Evolutionary conservation across 2,113 vertebrate genomes (phyloP).

Genomic region (Eonycteris spelaea): DNA sequence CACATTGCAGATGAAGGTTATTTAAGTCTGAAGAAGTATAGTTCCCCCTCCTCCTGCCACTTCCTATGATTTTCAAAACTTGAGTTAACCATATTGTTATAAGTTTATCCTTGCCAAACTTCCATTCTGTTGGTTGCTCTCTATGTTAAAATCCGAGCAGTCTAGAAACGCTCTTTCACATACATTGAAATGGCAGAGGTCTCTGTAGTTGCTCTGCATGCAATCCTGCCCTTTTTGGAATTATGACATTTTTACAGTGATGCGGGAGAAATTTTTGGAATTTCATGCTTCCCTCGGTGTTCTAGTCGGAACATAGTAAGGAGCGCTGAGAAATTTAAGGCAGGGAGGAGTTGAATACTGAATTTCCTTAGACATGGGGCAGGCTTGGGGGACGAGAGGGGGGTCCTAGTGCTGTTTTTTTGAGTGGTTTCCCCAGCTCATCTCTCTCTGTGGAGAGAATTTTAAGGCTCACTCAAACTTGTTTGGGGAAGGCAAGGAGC

Average conservation of each 20-base stretch:
- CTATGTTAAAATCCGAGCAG: not conserved
- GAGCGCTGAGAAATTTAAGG: not conserved
- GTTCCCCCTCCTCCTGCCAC: not conserved
- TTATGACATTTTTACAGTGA: conserved; percentile 47
- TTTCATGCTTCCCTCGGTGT: not conserved
- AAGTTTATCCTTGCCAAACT: not conserved
- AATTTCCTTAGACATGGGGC: not conserved
- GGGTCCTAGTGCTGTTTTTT: not conserved
- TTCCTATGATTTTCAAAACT: not conserved
- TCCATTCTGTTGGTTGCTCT: not conserved
- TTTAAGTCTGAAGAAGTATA: not conserved
- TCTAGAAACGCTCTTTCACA: not conserved
- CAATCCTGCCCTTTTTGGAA: conserved; percentile 27
- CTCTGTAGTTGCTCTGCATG: not conserved
- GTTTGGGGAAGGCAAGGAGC: not conserved
- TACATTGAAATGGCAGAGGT: not conserved
- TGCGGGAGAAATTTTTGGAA: conserved; percentile 50
- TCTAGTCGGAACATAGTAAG: not conserved
- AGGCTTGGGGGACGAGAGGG: not conserved
- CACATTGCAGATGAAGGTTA: not conserved
- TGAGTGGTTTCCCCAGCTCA: not conserved
- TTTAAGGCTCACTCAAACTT: not conserved
- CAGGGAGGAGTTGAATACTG: not conserved
- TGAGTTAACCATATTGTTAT: not conserved
- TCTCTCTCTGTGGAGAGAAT: not conserved